phyloP scores from a whole-genome alignment of 1,140 invertebrate genomes.

The Eciton burchellii region DNA sequence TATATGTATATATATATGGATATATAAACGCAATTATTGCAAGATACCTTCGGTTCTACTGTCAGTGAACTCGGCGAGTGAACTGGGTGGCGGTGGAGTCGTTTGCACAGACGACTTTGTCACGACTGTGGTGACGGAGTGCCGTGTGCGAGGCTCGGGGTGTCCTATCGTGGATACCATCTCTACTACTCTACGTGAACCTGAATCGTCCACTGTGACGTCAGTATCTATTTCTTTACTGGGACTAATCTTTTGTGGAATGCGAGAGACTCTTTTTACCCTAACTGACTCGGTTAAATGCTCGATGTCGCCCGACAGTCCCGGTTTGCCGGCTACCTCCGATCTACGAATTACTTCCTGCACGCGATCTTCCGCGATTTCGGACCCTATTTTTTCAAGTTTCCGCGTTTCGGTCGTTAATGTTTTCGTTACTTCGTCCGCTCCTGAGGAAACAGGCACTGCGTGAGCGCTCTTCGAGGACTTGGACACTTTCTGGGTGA shows the following conservation, averaged over 20 bases:
- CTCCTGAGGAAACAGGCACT: background rate
- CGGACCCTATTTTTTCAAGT: conserved; percentile 3
- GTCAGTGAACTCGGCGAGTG: conserved; percentile 85
- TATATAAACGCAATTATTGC: conserved; percentile 84
- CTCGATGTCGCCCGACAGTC: conserved; percentile 18
- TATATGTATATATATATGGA: conserved; percentile 70
- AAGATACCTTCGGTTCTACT: conserved; percentile 86
- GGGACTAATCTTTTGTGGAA: conserved; percentile 79
- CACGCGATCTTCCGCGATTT: background rate
- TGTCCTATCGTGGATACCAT: conserved; percentile 80
- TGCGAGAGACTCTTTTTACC: conserved; percentile 76
- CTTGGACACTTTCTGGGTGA: conserved; percentile 23
- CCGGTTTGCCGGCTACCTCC: conserved; percentile 2
- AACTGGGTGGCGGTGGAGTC: conserved; percentile 85
- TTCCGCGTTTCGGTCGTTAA: conserved; percentile 72
- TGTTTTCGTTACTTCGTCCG: conserved; percentile 5
- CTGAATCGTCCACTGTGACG: conserved; percentile 69
- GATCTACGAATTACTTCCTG: background rate
- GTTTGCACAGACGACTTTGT: conserved; percentile 85
- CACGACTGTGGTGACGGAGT: conserved; percentile 85
- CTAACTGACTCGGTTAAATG: conserved; percentile 46
- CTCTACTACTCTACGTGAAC: conserved; percentile 69
- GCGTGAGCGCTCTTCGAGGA: background rate
- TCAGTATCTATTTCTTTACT: conserved; percentile 39
- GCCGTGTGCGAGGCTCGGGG: conserved; percentile 83